These are phyloP conservation scores for Clistopyga incitator DNA, from an alignment of 2,888 invertebrate species.

Conservation along the genomic window DNA sequence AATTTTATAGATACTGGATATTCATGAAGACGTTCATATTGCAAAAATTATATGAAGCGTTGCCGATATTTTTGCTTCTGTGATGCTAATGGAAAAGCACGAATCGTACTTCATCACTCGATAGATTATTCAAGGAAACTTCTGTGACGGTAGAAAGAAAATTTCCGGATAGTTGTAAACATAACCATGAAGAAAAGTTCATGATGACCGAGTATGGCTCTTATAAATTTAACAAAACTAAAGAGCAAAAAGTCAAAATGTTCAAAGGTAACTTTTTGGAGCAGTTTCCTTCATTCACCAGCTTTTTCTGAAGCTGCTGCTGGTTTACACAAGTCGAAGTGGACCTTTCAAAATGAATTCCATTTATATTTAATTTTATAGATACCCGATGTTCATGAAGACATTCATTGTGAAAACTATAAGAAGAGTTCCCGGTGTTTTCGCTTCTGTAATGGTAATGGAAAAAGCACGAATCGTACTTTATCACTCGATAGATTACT, in stretches of 20 bases:
- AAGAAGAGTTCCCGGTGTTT: not conserved
- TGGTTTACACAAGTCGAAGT: slow-evolving; percentile 9
- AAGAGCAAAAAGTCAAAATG: not conserved
- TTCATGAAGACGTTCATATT: not conserved
- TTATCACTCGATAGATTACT: slow-evolving; percentile 14
- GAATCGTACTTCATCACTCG: not conserved
- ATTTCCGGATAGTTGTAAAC: not conserved
- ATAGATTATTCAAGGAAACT: slow-evolving; percentile 33
- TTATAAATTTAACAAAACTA: not conserved
- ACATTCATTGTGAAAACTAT: not conserved
- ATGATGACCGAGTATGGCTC: not conserved
- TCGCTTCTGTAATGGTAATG: no score
- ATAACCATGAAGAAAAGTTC: not conserved
- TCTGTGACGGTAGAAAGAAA: not conserved
- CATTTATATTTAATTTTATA: slow-evolving; percentile 45
- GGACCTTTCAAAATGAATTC: slow-evolving; percentile 51
- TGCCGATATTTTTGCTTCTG: not conserved
- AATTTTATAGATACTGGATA: slow-evolving; percentile 33
- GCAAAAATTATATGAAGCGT: not conserved
- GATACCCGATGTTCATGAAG: slow-evolving; percentile 19
- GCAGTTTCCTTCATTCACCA: no score
- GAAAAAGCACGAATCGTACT: not conserved
- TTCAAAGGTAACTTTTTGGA: no score
- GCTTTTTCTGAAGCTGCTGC: slow-evolving; percentile 33
- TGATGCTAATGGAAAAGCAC: no score